These are phyloP conservation scores for Philhelius pedissequus DNA, from an alignment of 2,888 invertebrate species.

Conservation along the genomic window DNA sequence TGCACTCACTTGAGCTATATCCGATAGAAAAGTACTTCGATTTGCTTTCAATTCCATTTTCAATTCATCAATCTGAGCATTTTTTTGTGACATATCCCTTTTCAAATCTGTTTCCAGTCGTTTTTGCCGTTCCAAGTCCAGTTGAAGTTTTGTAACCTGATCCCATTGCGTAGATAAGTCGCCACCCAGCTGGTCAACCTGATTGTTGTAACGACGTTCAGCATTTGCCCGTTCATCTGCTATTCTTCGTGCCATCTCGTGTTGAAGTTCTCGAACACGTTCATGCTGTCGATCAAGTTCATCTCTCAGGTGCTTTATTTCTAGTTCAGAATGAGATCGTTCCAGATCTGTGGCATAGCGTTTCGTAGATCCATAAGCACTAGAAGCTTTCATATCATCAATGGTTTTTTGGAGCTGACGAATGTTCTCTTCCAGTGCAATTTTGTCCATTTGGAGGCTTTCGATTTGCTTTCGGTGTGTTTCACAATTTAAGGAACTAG, in stretches of 20 bases:
- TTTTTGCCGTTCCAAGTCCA: conserved; percentile 89
- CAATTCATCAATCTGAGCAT: conserved; percentile 87
- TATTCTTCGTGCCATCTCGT: conserved; percentile 86
- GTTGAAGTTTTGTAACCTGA: conserved; percentile 86
- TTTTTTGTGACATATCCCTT: conserved; percentile 88
- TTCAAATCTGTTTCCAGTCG: conserved; percentile 87
- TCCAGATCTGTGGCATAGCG: conserved; percentile 88
- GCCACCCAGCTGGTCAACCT: conserved; percentile 88
- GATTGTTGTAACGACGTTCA: conserved; percentile 86
- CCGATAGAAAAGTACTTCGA: conserved; percentile 85
- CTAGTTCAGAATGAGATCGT: conserved; percentile 86
- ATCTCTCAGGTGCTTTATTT: conserved; percentile 87
- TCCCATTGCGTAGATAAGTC: conserved; percentile 91
- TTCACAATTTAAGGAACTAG: conserved; percentile 79
- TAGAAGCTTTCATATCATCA: conserved; percentile 83
- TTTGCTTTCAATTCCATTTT: conserved; percentile 89
- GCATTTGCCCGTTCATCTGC: conserved; percentile 86
- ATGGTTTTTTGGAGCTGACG: conserved; percentile 84
- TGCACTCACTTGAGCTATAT: conserved; percentile 86
- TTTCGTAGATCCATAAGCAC: conserved; percentile 82
- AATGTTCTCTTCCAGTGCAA: conserved; percentile 84
- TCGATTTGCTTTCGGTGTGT: conserved; percentile 86
- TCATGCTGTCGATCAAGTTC: conserved; percentile 88
- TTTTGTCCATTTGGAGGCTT: conserved; percentile 85
- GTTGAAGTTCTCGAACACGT: conserved; percentile 86